A percentile compares a stretch with the other conserved stretches of the same genome.
Conservation (phyloP, 2,113 vertebrate species). For the Thamnophis sirtalis region DNA sequence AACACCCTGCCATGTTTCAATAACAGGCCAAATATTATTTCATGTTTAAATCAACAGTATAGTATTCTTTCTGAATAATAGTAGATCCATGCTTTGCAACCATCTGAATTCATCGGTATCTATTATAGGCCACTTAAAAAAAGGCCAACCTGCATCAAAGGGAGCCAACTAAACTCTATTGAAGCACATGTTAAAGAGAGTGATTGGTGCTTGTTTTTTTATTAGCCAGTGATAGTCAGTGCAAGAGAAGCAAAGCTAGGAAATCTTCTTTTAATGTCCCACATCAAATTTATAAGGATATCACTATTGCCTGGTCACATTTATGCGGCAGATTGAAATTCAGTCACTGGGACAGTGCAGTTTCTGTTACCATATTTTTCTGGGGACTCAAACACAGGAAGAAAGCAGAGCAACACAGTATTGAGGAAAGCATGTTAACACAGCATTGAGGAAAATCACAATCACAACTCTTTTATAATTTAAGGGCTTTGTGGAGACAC, state of each 20-base stretch:
- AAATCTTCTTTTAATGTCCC: not conserved
- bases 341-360: not conserved
- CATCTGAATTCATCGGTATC: not conserved
- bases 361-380: not conserved
- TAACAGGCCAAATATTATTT: not conserved
- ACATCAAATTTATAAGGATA: not conserved
- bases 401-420: not conserved
- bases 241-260: not conserved
- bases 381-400: not conserved
- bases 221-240: not conserved
- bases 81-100: not conserved
- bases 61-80: not conserved
- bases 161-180: not conserved
- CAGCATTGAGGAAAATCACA: not conserved
- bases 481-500: not conserved
- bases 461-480: not conserved
- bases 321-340: not conserved
- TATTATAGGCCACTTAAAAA: not conserved
- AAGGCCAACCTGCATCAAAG: not conserved
- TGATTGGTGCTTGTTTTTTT: not conserved
- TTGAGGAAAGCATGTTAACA: not conserved
- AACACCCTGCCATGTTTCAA: not conserved
- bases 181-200: not conserved
- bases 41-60: not conserved
- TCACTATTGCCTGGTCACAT: not conserved